Conservation (phyloP, 2,797 vertebrate genomes). For the Centroberyx gerrardi region DNA sequence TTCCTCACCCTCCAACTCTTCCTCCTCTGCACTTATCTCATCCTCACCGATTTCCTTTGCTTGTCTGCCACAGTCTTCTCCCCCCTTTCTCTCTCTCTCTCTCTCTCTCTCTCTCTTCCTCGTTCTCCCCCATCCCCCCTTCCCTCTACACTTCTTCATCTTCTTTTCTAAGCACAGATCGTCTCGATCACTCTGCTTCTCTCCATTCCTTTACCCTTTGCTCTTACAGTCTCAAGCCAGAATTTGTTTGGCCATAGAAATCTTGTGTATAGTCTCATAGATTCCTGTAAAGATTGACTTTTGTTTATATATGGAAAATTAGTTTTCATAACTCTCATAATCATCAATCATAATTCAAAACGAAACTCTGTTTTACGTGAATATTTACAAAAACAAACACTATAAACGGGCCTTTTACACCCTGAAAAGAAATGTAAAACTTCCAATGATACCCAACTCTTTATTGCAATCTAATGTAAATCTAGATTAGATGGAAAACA, state of each 20-base stretch:
- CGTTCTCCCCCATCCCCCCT: background rate
- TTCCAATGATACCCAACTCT: no score
- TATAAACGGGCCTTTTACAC: no score
- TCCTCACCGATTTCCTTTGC: constrained; percentile 50
- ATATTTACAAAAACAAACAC: background rate
- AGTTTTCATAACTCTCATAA: background rate
- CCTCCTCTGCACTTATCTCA: constrained; percentile 68
- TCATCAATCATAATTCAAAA: no score
- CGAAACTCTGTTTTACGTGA: background rate
- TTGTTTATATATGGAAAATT: background rate
- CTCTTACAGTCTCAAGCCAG: background rate
- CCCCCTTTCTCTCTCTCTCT: background rate
- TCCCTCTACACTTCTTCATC: background rate
- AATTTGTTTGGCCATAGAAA: no score
- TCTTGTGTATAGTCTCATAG: no score
- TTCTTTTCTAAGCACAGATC: background rate
- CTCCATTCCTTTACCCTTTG: background rate
- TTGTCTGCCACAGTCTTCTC: constrained; percentile 1
- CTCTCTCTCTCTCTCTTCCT: constrained; percentile 4
- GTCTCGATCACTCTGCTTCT: background rate
- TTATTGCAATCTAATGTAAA: no score
- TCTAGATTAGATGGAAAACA: no score
- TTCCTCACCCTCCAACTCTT: constrained; percentile 36
- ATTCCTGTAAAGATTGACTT: background rate
- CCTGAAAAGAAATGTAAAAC: no score